Conservation (phyloP, 2,113 vertebrate species). For the Callipepla squamata region DNA sequence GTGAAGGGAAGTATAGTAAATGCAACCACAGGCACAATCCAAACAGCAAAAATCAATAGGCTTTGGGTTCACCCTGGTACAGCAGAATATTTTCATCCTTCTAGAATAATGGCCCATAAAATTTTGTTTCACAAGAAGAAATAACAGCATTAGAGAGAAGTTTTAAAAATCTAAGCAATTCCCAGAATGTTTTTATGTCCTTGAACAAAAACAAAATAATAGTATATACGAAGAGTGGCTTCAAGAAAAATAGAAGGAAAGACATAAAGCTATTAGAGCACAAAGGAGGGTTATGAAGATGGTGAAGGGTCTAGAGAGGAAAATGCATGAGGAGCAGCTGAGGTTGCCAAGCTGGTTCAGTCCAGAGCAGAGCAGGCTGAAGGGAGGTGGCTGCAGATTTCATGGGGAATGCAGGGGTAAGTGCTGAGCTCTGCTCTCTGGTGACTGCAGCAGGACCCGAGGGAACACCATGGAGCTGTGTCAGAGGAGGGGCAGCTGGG, state of each 20-base stretch:
- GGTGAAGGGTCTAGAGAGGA: not conserved
- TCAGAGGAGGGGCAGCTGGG: not conserved
- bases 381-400: not conserved
- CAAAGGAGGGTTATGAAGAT: not conserved
- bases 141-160: not conserved
- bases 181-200: not conserved
- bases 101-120: not conserved
- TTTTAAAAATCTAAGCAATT: not conserved
- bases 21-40: not conserved
- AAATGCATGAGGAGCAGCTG: not conserved
- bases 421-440: not conserved
- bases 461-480: not conserved
- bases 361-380: not conserved
- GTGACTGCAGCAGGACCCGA: not conserved
- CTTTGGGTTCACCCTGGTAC: not conserved
- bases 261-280: not conserved
- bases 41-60: not conserved
- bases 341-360: not conserved
- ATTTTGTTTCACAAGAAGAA: not conserved
- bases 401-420: not conserved
- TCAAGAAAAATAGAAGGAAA: not conserved
- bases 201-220: not conserved
- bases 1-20: not conserved
- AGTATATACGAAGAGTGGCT: not conserved
- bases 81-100: not conserved